Conservation (phyloP, 2,888 invertebrate species). For the Gymnosoma rotundatum region DNA sequence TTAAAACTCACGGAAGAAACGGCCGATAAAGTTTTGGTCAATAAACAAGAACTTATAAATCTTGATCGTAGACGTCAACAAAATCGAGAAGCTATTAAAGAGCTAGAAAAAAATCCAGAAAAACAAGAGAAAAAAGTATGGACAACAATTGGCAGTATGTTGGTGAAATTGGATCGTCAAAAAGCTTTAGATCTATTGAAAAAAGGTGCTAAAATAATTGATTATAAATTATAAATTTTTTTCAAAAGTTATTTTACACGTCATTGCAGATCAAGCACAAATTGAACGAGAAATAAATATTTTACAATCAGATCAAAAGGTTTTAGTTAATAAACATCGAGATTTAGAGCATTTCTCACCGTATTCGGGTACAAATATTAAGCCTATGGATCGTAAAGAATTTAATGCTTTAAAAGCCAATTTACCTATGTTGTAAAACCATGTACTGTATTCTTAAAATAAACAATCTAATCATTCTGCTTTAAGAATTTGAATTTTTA, state of each 20-base stretch:
- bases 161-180: slow-evolving; percentile 77
- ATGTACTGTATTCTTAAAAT: too few species aligned
- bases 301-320: slow-evolving; percentile 80
- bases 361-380: slow-evolving; percentile 79
- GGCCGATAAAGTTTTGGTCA: slow-evolving; percentile 80
- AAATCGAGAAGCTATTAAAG: slow-evolving; percentile 79
- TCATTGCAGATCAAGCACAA: slow-evolving; percentile 78
- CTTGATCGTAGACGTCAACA: slow-evolving; percentile 80
- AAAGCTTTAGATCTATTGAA: slow-evolving; percentile 79
- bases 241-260: background rate
- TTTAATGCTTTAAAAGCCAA: slow-evolving; percentile 78
- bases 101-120: slow-evolving; percentile 75
- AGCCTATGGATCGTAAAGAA: slow-evolving; percentile 79
- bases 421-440: slow-evolving; percentile 76
- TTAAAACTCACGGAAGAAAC: slow-evolving; percentile 78
- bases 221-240: background rate
- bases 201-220: slow-evolving; percentile 74
- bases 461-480: too few species aligned
- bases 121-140: slow-evolving; percentile 78
- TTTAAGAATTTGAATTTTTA: too few species aligned
- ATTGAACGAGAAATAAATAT: slow-evolving; percentile 80
- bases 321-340: slow-evolving; percentile 80
- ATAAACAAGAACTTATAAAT: slow-evolving; percentile 79
- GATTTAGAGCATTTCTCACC: slow-evolving; percentile 80
- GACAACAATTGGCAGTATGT: slow-evolving; percentile 81